phyloP scores from a whole-genome alignment of 2,797 vertebrate species.

The Sphaeramia orbicularis region DNA sequence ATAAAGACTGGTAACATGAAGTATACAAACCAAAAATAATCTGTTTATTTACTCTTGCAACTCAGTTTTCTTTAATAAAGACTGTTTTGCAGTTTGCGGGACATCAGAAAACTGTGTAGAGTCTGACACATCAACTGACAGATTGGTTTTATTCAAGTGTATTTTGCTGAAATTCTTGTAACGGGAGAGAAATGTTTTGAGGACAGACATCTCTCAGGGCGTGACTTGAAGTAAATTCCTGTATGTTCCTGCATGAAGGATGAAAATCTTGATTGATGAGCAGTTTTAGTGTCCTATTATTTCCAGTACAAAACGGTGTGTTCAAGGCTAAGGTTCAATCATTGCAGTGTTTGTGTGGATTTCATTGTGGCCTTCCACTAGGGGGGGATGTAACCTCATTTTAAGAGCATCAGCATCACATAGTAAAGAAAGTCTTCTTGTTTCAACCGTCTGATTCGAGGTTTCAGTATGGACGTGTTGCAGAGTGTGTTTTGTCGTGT shows the following conservation, averaged over 20 bases:
- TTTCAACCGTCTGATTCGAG: conserved; percentile 52
- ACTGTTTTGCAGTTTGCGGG: conserved; percentile 58
- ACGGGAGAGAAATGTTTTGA: conserved; percentile 17
- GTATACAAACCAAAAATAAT: conserved; percentile 77
- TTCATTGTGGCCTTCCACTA: conserved; percentile 56
- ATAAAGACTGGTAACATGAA: conserved; percentile 69
- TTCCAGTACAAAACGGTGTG: conserved; percentile 58
- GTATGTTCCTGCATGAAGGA: conserved; percentile 40
- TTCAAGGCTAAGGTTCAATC: conserved; percentile 71
- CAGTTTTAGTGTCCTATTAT: conserved; percentile 47
- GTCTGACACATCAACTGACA: conserved; percentile 35
- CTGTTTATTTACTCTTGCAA: conserved; percentile 50
- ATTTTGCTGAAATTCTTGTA: conserved; percentile 17
- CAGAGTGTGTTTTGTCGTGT: conserved; percentile 23
- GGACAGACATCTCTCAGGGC: conserved; percentile 18
- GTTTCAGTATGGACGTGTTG: conserved; percentile 45
- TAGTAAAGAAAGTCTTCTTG: conserved; percentile 57
- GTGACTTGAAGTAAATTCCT: conserved; percentile 24
- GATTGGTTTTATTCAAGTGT: conserved; percentile 25
- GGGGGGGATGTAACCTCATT: conserved; percentile 65
- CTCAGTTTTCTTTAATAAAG: conserved; percentile 60
- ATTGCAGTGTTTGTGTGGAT: conserved; percentile 32
- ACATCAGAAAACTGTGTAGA: conserved; percentile 51
- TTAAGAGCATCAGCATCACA: conserved; percentile 59
- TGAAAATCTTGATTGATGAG: conserved; percentile 40